These are phyloP conservation scores for Phytoseiulus persimilis DNA, from an alignment of 2,888 invertebrate genomes.

Conservation along the genomic window DNA sequence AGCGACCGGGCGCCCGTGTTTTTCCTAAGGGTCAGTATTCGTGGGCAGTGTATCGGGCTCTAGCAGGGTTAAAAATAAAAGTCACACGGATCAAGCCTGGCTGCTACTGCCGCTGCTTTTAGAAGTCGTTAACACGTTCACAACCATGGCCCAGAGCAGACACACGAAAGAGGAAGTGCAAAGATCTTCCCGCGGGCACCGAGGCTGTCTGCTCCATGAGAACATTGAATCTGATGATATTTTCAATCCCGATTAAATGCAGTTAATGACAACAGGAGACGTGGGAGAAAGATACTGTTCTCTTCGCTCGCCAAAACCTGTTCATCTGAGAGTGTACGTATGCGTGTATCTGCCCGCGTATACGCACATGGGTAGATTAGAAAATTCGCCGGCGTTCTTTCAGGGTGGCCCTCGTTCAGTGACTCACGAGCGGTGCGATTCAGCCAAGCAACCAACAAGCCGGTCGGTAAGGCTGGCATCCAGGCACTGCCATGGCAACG, in stretches of 20 bases:
- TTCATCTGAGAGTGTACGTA: background rate
- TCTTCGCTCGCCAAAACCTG: background rate
- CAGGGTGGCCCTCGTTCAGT: constrained; percentile 5
- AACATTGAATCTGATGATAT: background rate
- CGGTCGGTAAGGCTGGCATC: background rate
- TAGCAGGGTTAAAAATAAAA: background rate
- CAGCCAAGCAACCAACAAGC: background rate
- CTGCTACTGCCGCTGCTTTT: background rate
- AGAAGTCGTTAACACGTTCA: background rate
- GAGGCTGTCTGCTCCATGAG: background rate
- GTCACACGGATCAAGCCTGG: background rate
- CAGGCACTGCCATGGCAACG: constrained; percentile 5
- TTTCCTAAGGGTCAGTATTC: background rate
- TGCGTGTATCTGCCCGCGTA: background rate
- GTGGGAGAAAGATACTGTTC: background rate
- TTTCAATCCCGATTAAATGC: background rate
- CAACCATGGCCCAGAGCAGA: background rate
- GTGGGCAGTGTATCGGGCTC: background rate
- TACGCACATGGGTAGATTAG: background rate
- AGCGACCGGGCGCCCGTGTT: background rate
- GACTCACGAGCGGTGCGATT: background rate
- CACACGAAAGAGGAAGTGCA: background rate
- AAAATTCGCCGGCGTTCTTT: background rate
- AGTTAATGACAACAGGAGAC: background rate
- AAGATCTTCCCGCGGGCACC: background rate